Percentiles rank a stretch among this genome's conserved stretches.
phyloP scores from a whole-genome alignment of 1,140 invertebrate genomes.

The Lamellibrachia luymesi region DNA sequence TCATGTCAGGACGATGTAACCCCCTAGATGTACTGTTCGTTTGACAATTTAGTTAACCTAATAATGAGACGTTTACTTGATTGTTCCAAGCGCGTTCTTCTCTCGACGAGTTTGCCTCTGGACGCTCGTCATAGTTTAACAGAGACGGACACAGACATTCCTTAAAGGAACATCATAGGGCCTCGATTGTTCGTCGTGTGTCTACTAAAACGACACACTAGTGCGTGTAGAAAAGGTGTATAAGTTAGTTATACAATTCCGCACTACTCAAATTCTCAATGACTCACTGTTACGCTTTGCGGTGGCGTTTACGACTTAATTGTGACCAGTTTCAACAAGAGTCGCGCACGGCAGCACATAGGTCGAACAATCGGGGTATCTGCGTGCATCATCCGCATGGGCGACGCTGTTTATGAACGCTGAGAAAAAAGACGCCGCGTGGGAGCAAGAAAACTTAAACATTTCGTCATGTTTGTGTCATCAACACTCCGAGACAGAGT shows the following conservation, averaged over 20 bases:
- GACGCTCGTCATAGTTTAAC: neutral
- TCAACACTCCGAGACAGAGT: neutral
- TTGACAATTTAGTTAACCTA: neutral
- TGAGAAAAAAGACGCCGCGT: neutral
- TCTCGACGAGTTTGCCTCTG: neutral
- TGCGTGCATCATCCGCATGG: neutral
- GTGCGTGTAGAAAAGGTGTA: neutral
- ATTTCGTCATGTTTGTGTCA: neutral
- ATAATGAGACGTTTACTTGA: no score
- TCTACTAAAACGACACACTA: neutral
- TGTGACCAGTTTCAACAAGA: neutral
- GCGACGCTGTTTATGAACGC: neutral
- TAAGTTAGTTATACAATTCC: neutral
- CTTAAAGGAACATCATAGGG: neutral
- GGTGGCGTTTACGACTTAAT: neutral
- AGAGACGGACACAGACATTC: neutral
- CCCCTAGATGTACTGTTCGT: neutral
- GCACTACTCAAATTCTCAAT: neutral
- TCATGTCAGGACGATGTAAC: neutral
- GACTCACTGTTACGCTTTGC: neutral
- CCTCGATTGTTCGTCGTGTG: neutral
- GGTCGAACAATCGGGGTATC: neutral
- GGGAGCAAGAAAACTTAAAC: neutral
- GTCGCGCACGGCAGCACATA: neutral
- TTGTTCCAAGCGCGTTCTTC: neutral